A percentile compares a stretch with the other conserved stretches of the same genome.
phyloP scores from a whole-genome alignment of 2,888 invertebrate species.

The Lingula anatina region DNA sequence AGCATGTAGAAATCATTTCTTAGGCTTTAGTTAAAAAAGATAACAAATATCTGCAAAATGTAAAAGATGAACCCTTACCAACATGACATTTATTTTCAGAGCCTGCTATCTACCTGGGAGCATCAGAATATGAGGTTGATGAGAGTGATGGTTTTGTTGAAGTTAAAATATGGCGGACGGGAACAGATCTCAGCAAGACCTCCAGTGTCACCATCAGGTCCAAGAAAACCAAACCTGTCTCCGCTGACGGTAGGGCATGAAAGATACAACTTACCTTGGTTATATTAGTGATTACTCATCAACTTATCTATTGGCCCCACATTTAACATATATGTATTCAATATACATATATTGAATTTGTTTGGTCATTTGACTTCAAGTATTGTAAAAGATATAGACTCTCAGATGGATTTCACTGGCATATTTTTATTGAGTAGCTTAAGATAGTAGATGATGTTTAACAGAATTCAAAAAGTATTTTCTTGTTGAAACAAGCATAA shows the following conservation, averaged over 20 bases:
- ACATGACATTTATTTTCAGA: constrained; percentile 36
- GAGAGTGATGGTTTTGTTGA: constrained; percentile 44
- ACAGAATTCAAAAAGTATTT: too few species aligned
- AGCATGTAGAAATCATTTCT: too few species aligned
- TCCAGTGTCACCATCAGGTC: constrained; percentile 48
- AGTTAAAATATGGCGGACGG: constrained; percentile 43
- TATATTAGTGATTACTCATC: background rate
- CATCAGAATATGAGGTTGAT: constrained; percentile 36
- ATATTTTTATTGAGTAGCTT: too few species aligned
- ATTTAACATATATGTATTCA: background rate
- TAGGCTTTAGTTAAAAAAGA: too few species aligned
- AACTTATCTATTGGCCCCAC: background rate
- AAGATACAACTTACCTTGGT: too few species aligned
- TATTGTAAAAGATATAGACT: background rate
- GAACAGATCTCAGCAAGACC: constrained; percentile 43
- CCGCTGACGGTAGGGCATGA: constrained; percentile 37
- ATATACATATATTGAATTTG: background rate
- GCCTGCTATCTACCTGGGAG: constrained; percentile 46
- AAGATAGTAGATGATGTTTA: too few species aligned
- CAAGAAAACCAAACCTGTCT: constrained; percentile 22
- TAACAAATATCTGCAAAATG: too few species aligned
- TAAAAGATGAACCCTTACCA: too few species aligned
- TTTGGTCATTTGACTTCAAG: background rate
- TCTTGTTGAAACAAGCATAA: too few species aligned
- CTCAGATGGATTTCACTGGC: too few species aligned